phyloP scores from a whole-genome alignment of 2,113 vertebrate genomes.

The Ciconia stormi region DNA sequence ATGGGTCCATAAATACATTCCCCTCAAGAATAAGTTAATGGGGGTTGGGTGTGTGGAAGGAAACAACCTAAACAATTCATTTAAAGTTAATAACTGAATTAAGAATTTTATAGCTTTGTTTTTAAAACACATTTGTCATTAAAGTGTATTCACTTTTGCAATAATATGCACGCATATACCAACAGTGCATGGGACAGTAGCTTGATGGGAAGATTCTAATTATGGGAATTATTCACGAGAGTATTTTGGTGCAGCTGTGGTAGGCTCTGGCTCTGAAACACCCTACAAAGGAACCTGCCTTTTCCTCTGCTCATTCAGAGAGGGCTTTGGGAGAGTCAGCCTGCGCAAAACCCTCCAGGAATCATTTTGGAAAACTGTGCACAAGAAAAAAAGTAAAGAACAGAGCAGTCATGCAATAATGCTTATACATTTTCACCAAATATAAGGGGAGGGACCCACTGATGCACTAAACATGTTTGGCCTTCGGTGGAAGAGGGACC shows the following conservation, averaged over 20 bases:
- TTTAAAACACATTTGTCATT: not conserved
- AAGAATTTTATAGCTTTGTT: constrained; percentile 5
- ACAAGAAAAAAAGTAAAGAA: not conserved
- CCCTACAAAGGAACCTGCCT: not conserved
- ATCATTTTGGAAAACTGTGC: not conserved
- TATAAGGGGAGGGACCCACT: not conserved
- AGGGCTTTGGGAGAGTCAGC: not conserved
- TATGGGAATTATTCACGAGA: not conserved
- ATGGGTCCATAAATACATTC: constrained; percentile 54
- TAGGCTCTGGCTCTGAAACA: not conserved
- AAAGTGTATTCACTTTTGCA: not conserved
- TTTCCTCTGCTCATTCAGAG: not conserved
- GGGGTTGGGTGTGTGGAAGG: not conserved
- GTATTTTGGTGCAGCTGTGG: not conserved
- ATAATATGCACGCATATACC: not conserved
- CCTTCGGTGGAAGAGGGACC: not conserved
- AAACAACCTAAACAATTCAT: constrained; percentile 47
- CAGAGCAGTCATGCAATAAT: not conserved
- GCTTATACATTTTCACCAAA: not conserved
- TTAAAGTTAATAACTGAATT: constrained; percentile 16
- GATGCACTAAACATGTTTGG: not conserved
- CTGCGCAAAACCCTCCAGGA: not conserved
- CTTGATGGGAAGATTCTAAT: not conserved
- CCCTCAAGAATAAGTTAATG: constrained; percentile 27
- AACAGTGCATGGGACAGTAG: not conserved